Conservation (phyloP, 2,888 invertebrate genomes). For the Agrotis ipsilon region DNA sequence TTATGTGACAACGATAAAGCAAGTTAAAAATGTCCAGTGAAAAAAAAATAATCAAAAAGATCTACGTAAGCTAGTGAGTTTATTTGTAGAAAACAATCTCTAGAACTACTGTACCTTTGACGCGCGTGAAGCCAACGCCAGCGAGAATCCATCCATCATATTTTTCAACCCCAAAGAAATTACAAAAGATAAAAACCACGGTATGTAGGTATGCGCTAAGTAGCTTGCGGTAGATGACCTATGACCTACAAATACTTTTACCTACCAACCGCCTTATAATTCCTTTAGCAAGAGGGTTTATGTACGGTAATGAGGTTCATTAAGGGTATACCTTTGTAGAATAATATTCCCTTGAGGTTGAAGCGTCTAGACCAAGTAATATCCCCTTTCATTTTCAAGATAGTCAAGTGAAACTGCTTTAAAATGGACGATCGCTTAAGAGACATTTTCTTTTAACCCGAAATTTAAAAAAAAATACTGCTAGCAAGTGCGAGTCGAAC, state of each 20-base stretch:
- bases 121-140: too few species aligned
- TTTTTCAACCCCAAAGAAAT: slow-evolving; percentile 1
- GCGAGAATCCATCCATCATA: neutral
- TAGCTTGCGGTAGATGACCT: slow-evolving; percentile 39
- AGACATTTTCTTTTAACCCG: too few species aligned
- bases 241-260: slow-evolving; percentile 47
- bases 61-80: too few species aligned
- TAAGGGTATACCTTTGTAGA: slow-evolving; percentile 1
- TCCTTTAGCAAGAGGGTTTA: slow-evolving; percentile 35
- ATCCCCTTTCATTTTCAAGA: neutral
- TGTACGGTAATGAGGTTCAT: slow-evolving; percentile 27
- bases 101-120: too few species aligned
- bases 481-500: too few species aligned
- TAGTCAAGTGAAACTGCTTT: too few species aligned
- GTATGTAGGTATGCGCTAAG: neutral
- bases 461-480: too few species aligned
- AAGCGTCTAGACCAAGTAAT: neutral
- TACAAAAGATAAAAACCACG: neutral
- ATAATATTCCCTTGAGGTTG: neutral
- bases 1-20: too few species aligned
- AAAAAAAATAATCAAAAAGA: too few species aligned
- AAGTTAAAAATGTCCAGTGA: too few species aligned
- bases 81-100: too few species aligned
- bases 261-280: slow-evolving; percentile 6
- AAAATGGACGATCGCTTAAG: too few species aligned